Conservation (phyloP, 1,140 invertebrate species). For the Lepidotrigona ventralis region DNA sequence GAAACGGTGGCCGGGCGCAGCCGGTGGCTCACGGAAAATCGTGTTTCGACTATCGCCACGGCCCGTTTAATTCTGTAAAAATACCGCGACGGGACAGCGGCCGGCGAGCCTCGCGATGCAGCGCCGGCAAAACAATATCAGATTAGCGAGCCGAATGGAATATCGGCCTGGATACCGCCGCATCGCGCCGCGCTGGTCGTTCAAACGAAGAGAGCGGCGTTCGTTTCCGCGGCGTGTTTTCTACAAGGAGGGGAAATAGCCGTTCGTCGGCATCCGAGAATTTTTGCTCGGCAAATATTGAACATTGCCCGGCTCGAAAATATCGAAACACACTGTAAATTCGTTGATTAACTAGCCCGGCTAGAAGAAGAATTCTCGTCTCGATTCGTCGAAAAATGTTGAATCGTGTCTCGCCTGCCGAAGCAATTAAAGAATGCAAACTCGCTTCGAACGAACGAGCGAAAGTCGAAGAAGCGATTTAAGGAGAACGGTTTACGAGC, state of each 20-base stretch:
- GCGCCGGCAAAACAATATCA: slow-evolving; percentile 51
- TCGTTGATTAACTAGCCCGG: background rate
- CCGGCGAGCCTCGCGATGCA: slow-evolving; percentile 11
- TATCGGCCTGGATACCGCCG: slow-evolving; percentile 29
- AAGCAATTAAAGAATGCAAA: background rate
- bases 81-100: slow-evolving; percentile 32
- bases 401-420: background rate
- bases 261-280: background rate
- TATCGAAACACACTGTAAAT: background rate
- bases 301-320: background rate
- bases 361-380: background rate
- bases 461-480: too few relatives aligned
- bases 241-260: slow-evolving; percentile 13
- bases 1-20: slow-evolving; percentile 6
- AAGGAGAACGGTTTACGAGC: background rate
- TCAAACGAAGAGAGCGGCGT: background rate
- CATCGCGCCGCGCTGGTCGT: background rate
- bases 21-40: slow-evolving; percentile 46
- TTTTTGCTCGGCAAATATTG: background rate
- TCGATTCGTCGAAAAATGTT: background rate
- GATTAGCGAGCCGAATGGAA: slow-evolving; percentile 49
- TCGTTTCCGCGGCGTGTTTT: background rate
- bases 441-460: background rate
- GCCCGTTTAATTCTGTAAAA: slow-evolving; percentile 60
- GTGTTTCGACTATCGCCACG: slow-evolving; percentile 38